Evolutionary conservation across 1,140 invertebrate species (phyloP), one percentile per base, ranked within the genome.

Genomic region (Aphelinus certus): DNA sequence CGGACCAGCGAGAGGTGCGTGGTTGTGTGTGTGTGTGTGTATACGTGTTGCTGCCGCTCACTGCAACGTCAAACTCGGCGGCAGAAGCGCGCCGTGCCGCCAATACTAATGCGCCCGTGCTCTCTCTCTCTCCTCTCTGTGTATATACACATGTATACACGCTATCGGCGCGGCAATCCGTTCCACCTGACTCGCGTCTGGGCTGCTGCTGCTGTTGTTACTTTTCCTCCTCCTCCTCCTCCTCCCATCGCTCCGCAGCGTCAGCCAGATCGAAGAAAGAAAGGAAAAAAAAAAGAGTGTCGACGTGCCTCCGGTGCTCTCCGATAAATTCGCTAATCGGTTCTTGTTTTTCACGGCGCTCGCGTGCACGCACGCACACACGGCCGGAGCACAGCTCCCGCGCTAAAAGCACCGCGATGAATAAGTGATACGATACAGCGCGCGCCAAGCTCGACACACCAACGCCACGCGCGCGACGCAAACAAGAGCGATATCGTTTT

Each of bases 31-130:
- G 4, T 5, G 47, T 78, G 51, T 49, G 4, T 5, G 47, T 78
- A 76, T 81, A 80, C 81, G 78, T 83, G 81, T 80, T 82, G 79
- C 57, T n/a, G 26, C 51, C 51, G 51, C 82, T 81, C 82, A 83
- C 83, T 85, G 78, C 73, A 80, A 85, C 82, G 82, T 82, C 83
- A 83, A 84, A 83, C 80, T 84, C 80, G 68, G 53, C 75, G 26
- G 26, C 26, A 26, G 26, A 26, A 26, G 77, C 77, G 73, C 77
- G 78, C 78, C 70, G 75, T 60, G 62, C 73, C 68, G 68, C 62
- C 78, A 81, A 84, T 83, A 83, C 79, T 81, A 79, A 82, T 80
- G 78, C 47, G 73, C 74, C 73, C 77, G 73, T 80, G 77, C 76
- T 66, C 74, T 74, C 46, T 7, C 51, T 68, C 69, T 78, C 76